Conservation (phyloP, 2,888 invertebrate species). For the Sinodicranocentrus sp. region DNA sequence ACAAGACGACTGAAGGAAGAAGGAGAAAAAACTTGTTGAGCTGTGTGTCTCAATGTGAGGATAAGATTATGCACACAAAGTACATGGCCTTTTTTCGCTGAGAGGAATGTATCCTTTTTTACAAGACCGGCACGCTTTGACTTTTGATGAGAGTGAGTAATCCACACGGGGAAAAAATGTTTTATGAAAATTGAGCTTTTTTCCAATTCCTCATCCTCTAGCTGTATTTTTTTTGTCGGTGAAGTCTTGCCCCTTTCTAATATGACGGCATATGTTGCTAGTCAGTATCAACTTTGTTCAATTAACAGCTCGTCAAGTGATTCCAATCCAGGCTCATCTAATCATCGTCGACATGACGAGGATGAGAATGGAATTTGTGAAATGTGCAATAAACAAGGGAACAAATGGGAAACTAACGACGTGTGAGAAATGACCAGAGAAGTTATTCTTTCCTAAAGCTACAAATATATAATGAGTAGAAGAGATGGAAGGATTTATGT, state of each 20-base stretch:
- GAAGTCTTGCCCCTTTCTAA: too few relatives aligned
- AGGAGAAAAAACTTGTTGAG: too few relatives aligned
- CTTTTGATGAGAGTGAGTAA: too few relatives aligned
- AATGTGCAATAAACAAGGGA: conserved; percentile 61
- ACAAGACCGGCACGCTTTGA: conserved; percentile 41
- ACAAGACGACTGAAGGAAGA: too few relatives aligned
- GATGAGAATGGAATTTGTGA: conserved; percentile 57
- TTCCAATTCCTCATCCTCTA: conserved; percentile 52
- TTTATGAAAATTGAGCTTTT: conserved; percentile 28
- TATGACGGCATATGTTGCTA: too few relatives aligned
- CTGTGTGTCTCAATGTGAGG: too few relatives aligned
- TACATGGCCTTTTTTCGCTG: not conserved
- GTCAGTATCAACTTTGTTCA: conserved; percentile 49
- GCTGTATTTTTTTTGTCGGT: conserved; percentile 60
- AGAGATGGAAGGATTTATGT: conserved; percentile 51
- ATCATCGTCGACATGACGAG: too few relatives aligned
- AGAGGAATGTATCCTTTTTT: too few relatives aligned
- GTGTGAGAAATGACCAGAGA: conserved; percentile 51
- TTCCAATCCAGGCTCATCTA: not conserved
- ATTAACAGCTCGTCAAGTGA: conserved; percentile 61
- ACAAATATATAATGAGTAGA: too few relatives aligned
- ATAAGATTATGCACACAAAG: not conserved
- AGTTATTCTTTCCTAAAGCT: too few relatives aligned
- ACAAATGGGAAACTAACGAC: conserved; percentile 42
- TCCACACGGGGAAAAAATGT: conserved; percentile 22